These are phyloP conservation scores for Eulithis testata DNA, from an alignment of 2,888 invertebrate species.

Conservation along the genomic window DNA sequence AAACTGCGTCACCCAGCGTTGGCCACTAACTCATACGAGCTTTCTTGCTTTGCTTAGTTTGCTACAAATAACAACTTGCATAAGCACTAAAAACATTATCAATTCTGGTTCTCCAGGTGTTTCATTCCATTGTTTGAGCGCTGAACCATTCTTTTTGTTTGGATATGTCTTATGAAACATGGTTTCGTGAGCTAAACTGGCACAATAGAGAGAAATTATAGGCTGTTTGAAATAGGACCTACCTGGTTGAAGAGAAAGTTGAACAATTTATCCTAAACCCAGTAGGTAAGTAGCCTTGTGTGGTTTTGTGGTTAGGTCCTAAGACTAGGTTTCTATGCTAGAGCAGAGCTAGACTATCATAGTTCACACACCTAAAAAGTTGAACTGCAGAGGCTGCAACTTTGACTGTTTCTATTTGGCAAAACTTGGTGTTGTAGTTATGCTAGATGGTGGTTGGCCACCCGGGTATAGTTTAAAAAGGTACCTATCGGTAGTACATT, in stretches of 20 bases:
- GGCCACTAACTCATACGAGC: no score
- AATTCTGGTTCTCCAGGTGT: conserved; percentile 27
- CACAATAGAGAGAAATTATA: conserved; percentile 29
- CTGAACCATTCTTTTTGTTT: conserved; percentile 36
- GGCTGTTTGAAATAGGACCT: conserved; percentile 20
- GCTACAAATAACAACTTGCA: not conserved
- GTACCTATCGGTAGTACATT: no score
- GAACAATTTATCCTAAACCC: conserved; percentile 6
- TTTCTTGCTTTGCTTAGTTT: no score
- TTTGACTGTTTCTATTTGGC: no score
- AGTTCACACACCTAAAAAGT: no score
- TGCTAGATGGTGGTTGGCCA: no score
- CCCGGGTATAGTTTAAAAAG: no score
- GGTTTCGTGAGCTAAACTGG: conserved; percentile 25
- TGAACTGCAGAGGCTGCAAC: no score
- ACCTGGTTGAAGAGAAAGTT: conserved; percentile 20
- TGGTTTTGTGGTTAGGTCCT: conserved; percentile 11
- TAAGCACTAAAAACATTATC: conserved; percentile 13
- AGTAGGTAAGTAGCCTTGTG: not conserved
- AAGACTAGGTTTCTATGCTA: not conserved
- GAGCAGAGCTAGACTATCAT: no score
- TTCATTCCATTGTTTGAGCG: conserved; percentile 32
- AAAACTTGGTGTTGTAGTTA: no score
- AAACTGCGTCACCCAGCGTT: no score
- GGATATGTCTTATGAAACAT: conserved; percentile 35